Conservation (phyloP, 2,888 invertebrate species). For the Byasa hedistus region DNA sequence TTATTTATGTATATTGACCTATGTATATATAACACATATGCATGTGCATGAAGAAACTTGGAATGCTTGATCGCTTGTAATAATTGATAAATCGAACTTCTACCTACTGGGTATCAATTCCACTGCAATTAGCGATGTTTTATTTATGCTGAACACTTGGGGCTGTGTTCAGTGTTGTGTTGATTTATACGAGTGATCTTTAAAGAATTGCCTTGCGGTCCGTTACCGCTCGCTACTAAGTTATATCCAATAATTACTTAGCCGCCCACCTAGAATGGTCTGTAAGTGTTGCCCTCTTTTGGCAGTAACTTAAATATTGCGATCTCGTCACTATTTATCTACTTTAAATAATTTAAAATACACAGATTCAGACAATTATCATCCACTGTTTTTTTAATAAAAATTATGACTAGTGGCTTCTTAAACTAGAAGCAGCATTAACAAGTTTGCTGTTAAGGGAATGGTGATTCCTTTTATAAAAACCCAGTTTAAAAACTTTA, state of each 20-base stretch:
- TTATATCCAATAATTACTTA: constrained; percentile 63
- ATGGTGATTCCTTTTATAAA: too few relatives aligned
- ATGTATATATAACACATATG: background rate
- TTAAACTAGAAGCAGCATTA: too few relatives aligned
- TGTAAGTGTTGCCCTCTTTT: constrained; percentile 7
- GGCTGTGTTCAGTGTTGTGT: constrained; percentile 52
- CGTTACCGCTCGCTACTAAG: constrained; percentile 52
- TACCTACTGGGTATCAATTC: constrained; percentile 58
- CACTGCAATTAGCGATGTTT: constrained; percentile 58
- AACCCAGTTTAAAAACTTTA: background rate
- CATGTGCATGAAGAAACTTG: constrained; percentile 33
- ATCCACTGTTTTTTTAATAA: too few relatives aligned
- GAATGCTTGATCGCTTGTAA: constrained; percentile 33
- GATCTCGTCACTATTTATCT: too few relatives aligned
- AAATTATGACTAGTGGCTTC: too few relatives aligned
- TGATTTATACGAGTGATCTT: constrained; percentile 60
- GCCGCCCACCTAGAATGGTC: constrained; percentile 30
- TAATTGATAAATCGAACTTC: constrained; percentile 38
- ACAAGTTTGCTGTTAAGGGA: too few relatives aligned
- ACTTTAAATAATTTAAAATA: too few relatives aligned
- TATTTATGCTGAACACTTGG: constrained; percentile 50
- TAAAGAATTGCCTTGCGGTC: constrained; percentile 44
- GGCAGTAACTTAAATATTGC: too few relatives aligned
- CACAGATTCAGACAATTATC: too few relatives aligned
- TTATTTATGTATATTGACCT: background rate